Evolutionary conservation across 2,888 invertebrate genomes (phyloP), one percentile per base, ranked within the genome.

Genomic region (Gastrophysa polygoni): DNA sequence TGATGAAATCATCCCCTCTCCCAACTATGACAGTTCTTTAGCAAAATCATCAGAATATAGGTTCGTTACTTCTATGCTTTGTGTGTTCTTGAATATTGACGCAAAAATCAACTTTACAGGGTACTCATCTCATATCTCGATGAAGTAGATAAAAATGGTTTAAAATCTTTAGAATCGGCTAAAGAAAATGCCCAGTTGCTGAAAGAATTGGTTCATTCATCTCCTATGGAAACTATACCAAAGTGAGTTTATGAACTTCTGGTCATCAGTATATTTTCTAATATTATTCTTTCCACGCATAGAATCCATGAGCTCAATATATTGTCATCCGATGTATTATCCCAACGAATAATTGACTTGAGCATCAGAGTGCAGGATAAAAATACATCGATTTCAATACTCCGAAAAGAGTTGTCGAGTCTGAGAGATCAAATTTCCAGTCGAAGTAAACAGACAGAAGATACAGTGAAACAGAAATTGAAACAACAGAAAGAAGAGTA

Each of bases 401-500:
- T 89, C 49, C 87, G 88, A 73, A 85, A 85, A 66, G 87, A 88
- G 59, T 78, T 89, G 1, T 79, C 85, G 5, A 84, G 84, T 68
- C 83, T 88, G 68, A 83, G 87, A 74, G 86, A 86, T 48, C 76
- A 82, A 61, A 73, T 82, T 3, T 74, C 80, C 46, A 74, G 79
- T 54, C 77, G 82, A 28, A 79, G 81, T 1, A 79, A 78, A 29
- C 78, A 82, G 46, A 80, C 78, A 20, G 82, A 83, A 44, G 78
- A 79, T 20, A 82, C 82, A 32, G 69, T 80, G 0, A 72, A 70
- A 29, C 82, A 83, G 59, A 83, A 83, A 63, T 71, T 88, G 57
- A 83, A 84, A 17, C 82, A 85, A 28, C 87, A 89, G 70, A 89
- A 89, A 75, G 85, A 87, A 20, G 92, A 93, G 70, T 91, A 89